Evolutionary conservation across 2,113 vertebrate species (phyloP).

Genomic region (Oophaga pumilio): DNA sequence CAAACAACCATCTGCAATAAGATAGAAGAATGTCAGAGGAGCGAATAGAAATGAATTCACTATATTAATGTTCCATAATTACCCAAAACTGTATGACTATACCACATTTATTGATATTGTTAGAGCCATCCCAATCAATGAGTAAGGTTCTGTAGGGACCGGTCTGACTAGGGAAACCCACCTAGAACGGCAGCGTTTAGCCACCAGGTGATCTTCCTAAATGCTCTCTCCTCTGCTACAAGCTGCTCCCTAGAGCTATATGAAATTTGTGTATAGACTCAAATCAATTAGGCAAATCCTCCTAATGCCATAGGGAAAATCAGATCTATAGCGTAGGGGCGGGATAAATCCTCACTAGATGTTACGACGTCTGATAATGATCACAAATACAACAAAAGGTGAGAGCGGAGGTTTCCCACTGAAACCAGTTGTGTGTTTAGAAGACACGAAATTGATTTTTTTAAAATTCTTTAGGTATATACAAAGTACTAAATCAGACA

Average conservation of each 20-base stretch:
- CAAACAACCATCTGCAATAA: no score
- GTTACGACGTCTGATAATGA: constrained; percentile 19
- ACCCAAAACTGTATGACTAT: not conserved
- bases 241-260: constrained; percentile 41
- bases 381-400: constrained; percentile 5
- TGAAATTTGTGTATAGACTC: constrained; percentile 31
- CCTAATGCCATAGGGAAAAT: constrained; percentile 46
- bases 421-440: not conserved
- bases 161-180: not conserved
- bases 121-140: constrained; percentile 14
- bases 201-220: constrained; percentile 38
- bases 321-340: constrained; percentile 3
- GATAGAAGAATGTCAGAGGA: no score
- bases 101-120: not conserved
- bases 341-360: constrained; percentile 29
- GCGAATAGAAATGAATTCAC: no score
- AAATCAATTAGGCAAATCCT: constrained; percentile 54
- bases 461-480: no score
- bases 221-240: constrained; percentile 22
- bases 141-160: constrained; percentile 8
- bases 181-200: constrained; percentile 10
- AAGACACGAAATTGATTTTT: not conserved
- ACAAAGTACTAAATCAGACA: not conserved
- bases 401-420: not conserved
- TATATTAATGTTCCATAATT: no score